phyloP scores from a whole-genome alignment of 2,797 vertebrate genomes.

The Gephyroberyx darwinii region DNA sequence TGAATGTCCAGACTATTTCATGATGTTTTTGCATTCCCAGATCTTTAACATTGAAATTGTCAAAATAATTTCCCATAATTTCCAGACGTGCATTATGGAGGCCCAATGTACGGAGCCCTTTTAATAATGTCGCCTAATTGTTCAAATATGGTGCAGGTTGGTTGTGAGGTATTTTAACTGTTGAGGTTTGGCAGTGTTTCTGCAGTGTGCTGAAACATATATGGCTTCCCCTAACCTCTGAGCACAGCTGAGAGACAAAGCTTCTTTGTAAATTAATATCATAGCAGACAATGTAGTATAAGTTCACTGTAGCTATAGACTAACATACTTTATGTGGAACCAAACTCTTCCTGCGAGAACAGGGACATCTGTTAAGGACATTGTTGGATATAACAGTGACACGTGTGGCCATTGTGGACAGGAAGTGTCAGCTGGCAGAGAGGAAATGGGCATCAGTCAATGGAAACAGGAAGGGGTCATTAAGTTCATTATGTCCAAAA shows the following conservation, averaged over 20 bases:
- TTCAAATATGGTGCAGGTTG: not conserved
- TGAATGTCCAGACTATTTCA: too few relatives aligned
- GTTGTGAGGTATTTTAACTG: not conserved
- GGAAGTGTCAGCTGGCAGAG: slow-evolving; percentile 66
- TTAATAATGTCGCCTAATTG: too few relatives aligned
- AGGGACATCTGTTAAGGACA: slow-evolving; percentile 50
- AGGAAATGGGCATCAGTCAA: slow-evolving; percentile 70
- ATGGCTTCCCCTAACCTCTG: not conserved
- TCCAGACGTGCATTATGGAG: too few relatives aligned
- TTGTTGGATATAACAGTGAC: slow-evolving; percentile 32
- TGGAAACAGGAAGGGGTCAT: slow-evolving; percentile 70
- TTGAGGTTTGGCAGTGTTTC: too few relatives aligned
- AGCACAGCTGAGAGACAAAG: too few relatives aligned
- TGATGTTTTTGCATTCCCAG: too few relatives aligned
- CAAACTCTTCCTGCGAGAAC: slow-evolving; percentile 16
- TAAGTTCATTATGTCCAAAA: slow-evolving; percentile 24
- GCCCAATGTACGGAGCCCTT: too few relatives aligned
- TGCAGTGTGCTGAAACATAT: not conserved
- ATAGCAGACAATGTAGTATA: slow-evolving; percentile 11
- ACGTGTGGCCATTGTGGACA: slow-evolving; percentile 50
- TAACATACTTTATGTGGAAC: not conserved
- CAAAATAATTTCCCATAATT: not conserved
- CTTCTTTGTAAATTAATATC: not conserved
- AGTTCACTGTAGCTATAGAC: not conserved
- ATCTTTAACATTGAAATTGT: too few relatives aligned